A percentile compares a stretch with the other conserved stretches of the same genome.
phyloP scores from a whole-genome alignment of 2,888 invertebrate species.

The Omphaloscelis lunosa region DNA sequence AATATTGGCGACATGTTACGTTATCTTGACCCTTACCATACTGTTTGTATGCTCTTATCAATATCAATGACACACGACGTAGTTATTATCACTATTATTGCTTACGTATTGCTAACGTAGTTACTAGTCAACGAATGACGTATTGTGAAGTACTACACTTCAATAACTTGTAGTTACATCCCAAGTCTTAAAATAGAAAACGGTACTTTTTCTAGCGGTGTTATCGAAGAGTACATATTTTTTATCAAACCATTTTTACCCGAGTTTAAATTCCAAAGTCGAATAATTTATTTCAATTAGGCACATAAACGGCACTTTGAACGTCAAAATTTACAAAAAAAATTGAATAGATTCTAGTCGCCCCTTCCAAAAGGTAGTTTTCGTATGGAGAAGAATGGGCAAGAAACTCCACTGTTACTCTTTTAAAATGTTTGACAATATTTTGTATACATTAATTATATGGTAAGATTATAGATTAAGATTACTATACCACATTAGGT shows the following conservation, averaged over 20 bases:
- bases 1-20: not conserved
- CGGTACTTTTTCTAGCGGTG: not conserved
- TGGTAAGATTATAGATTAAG: too few relatives aligned
- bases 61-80: conserved; percentile 10
- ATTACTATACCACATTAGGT: too few relatives aligned
- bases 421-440: too few relatives aligned
- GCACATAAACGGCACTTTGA: too few relatives aligned
- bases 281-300: too few relatives aligned
- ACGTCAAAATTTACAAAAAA: too few relatives aligned
- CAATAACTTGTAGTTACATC: not conserved
- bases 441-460: too few relatives aligned
- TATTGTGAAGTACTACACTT: not conserved
- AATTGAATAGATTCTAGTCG: too few relatives aligned
- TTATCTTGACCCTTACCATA: conserved; percentile 20
- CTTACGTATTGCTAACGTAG: conserved; percentile 6
- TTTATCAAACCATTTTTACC: not conserved
- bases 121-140: conserved; percentile 10
- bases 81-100: conserved; percentile 19
- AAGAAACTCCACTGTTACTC: too few relatives aligned
- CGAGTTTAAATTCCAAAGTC: too few relatives aligned
- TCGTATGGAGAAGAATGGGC: too few relatives aligned
- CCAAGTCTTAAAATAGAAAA: not conserved
- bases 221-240: not conserved
- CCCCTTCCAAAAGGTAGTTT: too few relatives aligned
- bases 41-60: conserved; percentile 20